Evolutionary conservation across 1,140 invertebrate genomes (phyloP), one percentile per base, ranked within the genome.

Genomic region (Aplysia californica): DNA sequence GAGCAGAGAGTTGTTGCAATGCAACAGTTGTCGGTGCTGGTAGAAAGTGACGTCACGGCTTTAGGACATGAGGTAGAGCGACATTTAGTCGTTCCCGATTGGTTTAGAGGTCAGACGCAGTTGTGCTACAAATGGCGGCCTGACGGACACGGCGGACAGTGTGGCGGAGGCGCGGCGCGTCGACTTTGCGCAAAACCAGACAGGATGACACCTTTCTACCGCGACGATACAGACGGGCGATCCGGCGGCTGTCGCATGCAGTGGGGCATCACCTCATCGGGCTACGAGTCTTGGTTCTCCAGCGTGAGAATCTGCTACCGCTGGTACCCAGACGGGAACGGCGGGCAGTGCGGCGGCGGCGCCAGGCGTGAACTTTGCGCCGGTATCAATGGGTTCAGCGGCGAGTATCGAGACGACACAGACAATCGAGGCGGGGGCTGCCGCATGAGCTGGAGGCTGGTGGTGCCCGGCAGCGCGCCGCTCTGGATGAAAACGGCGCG

Each of bases 121-220:
- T 64, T 80, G 4, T 80, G 79, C 59, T 80, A 71, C 67, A 59
- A 75, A 29, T 80, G 79, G 79, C 35, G 71, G 6, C 50, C 76
- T 0, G 79, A 80, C 35, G 79, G 72, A 6, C 72, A 80, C 31
- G 76, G 58, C 0, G 76, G 79, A 0, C 76, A 78, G 36, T 78
- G 79, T 31, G 76, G 79, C n/a, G 76, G 76, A 55, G 72, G 78
- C 0, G 78, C 77, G 20, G 76, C 61, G 18, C 64, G 70, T 56
- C 56, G 44, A 21, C 73, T 80, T 4, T 80, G 79, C 58, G 75
- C 79, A 2, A 35, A 5, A 6, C 68, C 67, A 4, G 59, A 59
- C n/a, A 4, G 3, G 0, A 80, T 78, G 79, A 80, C 79, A 6
- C 56, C 71, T 5, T 31, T 59, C 21, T 80, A 80, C 38, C 33